A percentile compares a stretch with the other conserved stretches of the same genome.
phyloP scores from a whole-genome alignment of 2,888 invertebrate species.

The Phrixothrix hirtus region DNA sequence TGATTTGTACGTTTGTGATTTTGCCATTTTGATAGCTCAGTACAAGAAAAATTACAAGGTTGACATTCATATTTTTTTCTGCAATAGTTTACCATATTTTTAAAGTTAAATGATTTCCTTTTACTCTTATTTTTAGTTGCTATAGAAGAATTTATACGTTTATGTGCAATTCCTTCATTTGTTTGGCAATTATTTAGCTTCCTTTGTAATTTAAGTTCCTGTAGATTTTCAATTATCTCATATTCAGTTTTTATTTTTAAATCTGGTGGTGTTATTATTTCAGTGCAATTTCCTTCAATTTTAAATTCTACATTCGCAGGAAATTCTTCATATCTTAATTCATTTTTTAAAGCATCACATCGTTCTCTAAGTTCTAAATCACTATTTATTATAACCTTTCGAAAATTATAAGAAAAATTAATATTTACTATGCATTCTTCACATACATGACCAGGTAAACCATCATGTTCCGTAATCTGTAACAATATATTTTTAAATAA shows the following conservation, averaged over 20 bases:
- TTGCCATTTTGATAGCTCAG: conserved; percentile 1
- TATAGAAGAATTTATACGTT: no score
- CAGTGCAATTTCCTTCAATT: no score
- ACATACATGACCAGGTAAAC: conserved; percentile 16
- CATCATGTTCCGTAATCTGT: conserved; percentile 7
- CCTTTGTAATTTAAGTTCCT: not conserved
- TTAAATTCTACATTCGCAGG: not conserved
- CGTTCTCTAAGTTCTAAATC: conserved; percentile 13
- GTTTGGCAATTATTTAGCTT: not conserved
- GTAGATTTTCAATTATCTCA: not conserved
- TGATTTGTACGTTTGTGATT: conserved; percentile 13
- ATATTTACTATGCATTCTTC: conserved; percentile 18
- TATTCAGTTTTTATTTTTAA: no score
- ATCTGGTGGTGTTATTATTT: not conserved
- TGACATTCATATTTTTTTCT: not conserved
- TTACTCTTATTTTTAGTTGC: not conserved
- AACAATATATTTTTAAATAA: no score
- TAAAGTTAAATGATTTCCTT: not conserved
- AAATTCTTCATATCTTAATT: not conserved
- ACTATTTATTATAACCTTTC: conserved; percentile 19
- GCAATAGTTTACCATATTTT: conserved; percentile 8
- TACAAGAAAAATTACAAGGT: conserved; percentile 1
- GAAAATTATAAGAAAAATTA: conserved; percentile 17
- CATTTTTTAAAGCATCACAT: conserved; percentile 6
- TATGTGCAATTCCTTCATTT: not conserved